These are phyloP conservation scores for Acrocephalus scirpaceus DNA, from an alignment of 2,797 vertebrate genomes.

Conservation along the genomic window DNA sequence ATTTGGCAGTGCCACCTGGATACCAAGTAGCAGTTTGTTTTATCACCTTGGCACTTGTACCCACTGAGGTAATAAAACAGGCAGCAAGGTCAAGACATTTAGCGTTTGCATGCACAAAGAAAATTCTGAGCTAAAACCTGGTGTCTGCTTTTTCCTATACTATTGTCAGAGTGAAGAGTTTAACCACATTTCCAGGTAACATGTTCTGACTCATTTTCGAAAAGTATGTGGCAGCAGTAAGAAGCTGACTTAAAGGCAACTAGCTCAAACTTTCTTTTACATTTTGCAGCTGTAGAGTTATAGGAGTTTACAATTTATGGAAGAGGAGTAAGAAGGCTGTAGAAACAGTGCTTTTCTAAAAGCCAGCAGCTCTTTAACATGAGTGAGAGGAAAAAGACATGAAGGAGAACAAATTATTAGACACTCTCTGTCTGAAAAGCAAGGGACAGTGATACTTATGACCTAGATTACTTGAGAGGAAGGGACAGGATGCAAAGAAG, in stretches of 20 bases:
- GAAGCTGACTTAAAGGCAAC: background rate
- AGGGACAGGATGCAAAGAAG: background rate
- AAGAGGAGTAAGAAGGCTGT: background rate
- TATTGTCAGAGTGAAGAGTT: background rate
- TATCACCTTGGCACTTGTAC: slow-evolving; percentile 34
- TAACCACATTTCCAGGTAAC: background rate
- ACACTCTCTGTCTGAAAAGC: background rate
- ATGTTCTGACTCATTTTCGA: background rate
- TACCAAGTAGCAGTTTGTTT: slow-evolving; percentile 57
- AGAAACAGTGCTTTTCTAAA: background rate
- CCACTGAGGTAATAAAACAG: slow-evolving; percentile 18
- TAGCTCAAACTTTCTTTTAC: background rate
- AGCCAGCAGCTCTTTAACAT: background rate
- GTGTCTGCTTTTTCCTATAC: background rate
- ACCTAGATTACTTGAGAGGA: background rate
- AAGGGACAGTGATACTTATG: background rate
- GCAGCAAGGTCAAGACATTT: slow-evolving; percentile 41
- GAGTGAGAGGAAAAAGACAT: background rate
- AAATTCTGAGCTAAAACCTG: slow-evolving; percentile 12
- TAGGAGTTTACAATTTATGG: background rate
- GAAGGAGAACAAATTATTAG: background rate
- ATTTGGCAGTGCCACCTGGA: slow-evolving; percentile 44
- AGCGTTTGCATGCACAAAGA: background rate
- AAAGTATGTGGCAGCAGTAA: background rate
- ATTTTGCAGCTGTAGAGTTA: background rate